Evolutionary conservation across 2,797 vertebrate genomes (phyloP).

Genomic region (Lemur catta): DNA sequence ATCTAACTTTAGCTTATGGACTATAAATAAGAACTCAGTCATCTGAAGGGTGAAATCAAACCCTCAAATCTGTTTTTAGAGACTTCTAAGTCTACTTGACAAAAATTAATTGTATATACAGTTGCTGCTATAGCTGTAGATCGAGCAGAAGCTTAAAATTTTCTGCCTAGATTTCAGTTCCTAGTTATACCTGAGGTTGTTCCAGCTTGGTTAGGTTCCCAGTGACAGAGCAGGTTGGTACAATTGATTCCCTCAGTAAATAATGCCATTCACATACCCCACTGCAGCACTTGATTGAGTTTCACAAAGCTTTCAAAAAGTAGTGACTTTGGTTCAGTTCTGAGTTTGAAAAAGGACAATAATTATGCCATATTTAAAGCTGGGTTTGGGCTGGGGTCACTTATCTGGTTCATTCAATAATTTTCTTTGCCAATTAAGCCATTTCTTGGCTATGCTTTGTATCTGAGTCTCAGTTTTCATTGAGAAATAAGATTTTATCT

Average conservation of each 20-base stretch:
- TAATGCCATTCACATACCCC: neutral
- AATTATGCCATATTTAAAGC: neutral
- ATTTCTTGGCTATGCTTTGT: neutral
- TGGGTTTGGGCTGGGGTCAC: neutral
- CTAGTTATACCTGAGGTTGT: neutral
- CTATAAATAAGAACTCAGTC: neutral
- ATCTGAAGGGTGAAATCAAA: neutral
- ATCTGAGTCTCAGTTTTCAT: constrained; percentile 12
- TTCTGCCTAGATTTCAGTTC: neutral
- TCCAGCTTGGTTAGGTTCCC: neutral
- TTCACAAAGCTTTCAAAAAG: neutral
- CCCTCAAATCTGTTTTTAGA: neutral
- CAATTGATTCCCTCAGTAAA: neutral
- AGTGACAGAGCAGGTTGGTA: neutral
- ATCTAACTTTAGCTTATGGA: neutral
- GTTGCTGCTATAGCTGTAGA: neutral
- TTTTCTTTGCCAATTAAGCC: constrained; percentile 36
- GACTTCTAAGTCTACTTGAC: neutral
- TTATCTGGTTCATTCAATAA: neutral
- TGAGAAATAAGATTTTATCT: constrained; percentile 64
- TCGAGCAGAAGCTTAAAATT: neutral
- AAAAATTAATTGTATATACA: neutral
- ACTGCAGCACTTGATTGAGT: neutral
- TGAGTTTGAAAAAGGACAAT: neutral
- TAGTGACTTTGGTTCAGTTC: neutral